A percentile compares a stretch with the other conserved stretches of the same genome.
These are phyloP conservation scores for Perizoma flavofasciatum DNA, from an alignment of 2,888 invertebrate genomes.

Conservation along the genomic window DNA sequence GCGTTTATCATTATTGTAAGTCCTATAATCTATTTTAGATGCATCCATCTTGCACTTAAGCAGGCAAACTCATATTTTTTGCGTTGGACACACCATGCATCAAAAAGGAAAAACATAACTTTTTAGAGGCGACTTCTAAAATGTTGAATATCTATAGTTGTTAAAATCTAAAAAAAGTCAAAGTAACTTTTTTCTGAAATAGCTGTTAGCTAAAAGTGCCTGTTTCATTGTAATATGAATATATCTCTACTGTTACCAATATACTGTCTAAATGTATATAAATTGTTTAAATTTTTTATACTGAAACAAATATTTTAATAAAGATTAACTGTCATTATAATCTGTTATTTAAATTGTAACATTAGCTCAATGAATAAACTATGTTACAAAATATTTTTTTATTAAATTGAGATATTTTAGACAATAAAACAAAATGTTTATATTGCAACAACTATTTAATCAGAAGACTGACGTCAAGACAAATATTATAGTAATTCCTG, in stretches of 20 bases:
- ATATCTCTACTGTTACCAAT: conserved; percentile 32
- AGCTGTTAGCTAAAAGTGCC: background rate
- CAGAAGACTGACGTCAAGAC: conserved; percentile 9
- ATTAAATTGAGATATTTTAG: no score
- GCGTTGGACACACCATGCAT: background rate
- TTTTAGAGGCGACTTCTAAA: no score
- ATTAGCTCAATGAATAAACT: background rate
- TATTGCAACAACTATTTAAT: conserved; percentile 29
- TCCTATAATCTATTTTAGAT: conserved; percentile 37
- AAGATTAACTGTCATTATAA: conserved; percentile 50
- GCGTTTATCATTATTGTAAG: conserved; percentile 41
- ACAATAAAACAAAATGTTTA: conserved; percentile 3
- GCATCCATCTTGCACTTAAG: conserved; percentile 38
- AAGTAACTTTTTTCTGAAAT: no score
- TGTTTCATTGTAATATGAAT: conserved; percentile 26
- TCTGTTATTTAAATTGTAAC: conserved; percentile 36
- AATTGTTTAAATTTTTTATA: conserved; percentile 66
- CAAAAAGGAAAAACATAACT: background rate
- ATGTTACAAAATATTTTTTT: background rate
- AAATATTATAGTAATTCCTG: conserved; percentile 19
- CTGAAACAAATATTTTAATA: conserved; percentile 62
- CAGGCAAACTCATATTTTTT: background rate
- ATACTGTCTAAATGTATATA: conserved; percentile 42
- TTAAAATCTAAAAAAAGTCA: no score
- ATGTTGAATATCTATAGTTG: no score